phyloP scores from a whole-genome alignment of 2,113 vertebrate genomes.

The Mus pahari region DNA sequence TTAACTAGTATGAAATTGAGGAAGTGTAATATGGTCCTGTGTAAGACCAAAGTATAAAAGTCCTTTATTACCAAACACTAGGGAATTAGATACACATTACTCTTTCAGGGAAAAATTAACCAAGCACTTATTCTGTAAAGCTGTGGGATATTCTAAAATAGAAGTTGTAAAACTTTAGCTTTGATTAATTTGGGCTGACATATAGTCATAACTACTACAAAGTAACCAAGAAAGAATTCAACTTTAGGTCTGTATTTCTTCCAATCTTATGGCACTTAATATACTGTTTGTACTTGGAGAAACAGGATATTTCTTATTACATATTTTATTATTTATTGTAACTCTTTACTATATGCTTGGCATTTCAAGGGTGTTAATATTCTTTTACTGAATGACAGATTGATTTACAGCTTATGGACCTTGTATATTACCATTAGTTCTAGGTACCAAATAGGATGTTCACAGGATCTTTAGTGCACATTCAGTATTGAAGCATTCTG shows the following conservation, averaged over 20 bases:
- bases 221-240: constrained; percentile 13
- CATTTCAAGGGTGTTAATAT: neutral
- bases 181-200: constrained; percentile 23
- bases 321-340: constrained; percentile 45
- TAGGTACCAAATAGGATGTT: neutral
- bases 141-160: constrained; percentile 23
- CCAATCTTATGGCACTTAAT: neutral
- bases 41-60: neutral
- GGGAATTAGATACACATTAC: constrained; percentile 20
- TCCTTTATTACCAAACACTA: constrained; percentile 26
- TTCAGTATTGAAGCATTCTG: constrained; percentile 8
- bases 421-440: neutral
- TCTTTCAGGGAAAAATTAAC: constrained; percentile 23
- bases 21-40: neutral
- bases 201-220: constrained; percentile 3
- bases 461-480: neutral
- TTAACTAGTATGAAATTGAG: constrained; percentile 51
- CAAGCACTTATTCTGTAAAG: constrained; percentile 26
- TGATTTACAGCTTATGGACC: constrained; percentile 10
- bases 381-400: neutral
- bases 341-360: neutral
- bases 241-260: neutral
- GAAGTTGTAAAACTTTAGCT: neutral
- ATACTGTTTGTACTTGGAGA: neutral
- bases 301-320: neutral